A percentile compares a stretch with the other conserved stretches of the same genome.
Conservation (phyloP, 2,888 invertebrate genomes). For the Axea sp. region DNA sequence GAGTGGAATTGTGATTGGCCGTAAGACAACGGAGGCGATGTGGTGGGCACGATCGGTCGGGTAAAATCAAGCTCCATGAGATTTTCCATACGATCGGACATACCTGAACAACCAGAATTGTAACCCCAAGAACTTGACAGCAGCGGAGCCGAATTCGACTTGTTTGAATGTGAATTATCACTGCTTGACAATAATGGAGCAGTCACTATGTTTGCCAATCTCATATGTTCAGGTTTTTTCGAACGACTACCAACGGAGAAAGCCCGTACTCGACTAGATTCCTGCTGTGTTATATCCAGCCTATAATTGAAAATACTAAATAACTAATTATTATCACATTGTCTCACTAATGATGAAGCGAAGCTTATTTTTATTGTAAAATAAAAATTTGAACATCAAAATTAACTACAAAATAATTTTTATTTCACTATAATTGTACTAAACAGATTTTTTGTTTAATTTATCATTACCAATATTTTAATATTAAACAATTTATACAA, state of each 20-base stretch:
- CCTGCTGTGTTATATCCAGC: conserved; percentile 77
- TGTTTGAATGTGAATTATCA: conserved; percentile 77
- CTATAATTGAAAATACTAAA: conserved; percentile 67
- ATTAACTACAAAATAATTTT: no score
- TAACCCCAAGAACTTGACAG: conserved; percentile 81
- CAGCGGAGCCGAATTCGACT: conserved; percentile 86
- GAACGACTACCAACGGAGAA: conserved; percentile 88
- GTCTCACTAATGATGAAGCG: no score
- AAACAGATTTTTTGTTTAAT: no score
- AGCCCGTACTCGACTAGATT: conserved; percentile 84
- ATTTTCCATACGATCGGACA: conserved; percentile 86
- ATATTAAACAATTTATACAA: no score
- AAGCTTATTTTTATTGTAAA: no score
- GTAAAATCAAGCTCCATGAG: conserved; percentile 91
- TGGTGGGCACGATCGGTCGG: conserved; percentile 74
- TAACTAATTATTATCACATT: conserved; percentile 48
- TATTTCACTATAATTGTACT: no score
- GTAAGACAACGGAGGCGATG: conserved; percentile 73
- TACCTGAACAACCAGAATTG: conserved; percentile 79
- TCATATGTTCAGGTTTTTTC: conserved; percentile 79
- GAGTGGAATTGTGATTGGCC: conserved; percentile 74
- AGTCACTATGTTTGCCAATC: conserved; percentile 71
- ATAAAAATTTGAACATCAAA: no score
- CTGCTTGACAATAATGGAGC: conserved; percentile 71
- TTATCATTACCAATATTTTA: no score